phyloP scores from a whole-genome alignment of 2,797 vertebrate genomes.

The Loris lydekkerianus region DNA sequence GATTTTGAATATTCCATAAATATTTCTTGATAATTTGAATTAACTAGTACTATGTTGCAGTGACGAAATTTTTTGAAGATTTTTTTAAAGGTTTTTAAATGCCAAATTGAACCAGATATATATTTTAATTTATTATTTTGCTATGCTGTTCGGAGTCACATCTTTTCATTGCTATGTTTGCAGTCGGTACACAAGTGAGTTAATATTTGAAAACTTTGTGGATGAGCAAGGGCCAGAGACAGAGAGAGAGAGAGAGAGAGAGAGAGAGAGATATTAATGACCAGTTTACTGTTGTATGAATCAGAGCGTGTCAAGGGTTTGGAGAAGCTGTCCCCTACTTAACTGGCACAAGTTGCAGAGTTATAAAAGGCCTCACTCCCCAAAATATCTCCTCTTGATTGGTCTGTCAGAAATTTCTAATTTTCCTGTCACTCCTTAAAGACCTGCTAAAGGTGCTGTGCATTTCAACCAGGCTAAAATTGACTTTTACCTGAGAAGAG shows the following conservation, averaged over 20 bases:
- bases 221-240: background rate
- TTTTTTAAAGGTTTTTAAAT: background rate
- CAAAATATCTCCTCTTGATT: conserved; percentile 61
- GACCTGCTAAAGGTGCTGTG: conserved; percentile 17
- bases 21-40: background rate
- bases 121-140: background rate
- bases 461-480: conserved; percentile 68
- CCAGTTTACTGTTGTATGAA: background rate
- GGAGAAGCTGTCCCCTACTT: background rate
- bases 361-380: conserved; percentile 32
- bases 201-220: background rate
- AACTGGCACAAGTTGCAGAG: background rate
- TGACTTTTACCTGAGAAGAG: conserved; percentile 61
- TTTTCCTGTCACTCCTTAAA: conserved; percentile 71
- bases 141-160: background rate
- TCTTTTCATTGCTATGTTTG: background rate
- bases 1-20: background rate
- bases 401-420: conserved; percentile 62
- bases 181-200: background rate
- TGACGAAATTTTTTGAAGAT: background rate
- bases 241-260: background rate
- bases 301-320: background rate
- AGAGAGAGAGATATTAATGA: background rate
- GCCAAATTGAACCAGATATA: background rate
- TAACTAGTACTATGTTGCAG: background rate